Percentiles rank a stretch among this genome's conserved stretches.
Evolutionary conservation across 2,797 vertebrate species (phyloP).

Genomic region (Myiotriccus ornatus): DNA sequence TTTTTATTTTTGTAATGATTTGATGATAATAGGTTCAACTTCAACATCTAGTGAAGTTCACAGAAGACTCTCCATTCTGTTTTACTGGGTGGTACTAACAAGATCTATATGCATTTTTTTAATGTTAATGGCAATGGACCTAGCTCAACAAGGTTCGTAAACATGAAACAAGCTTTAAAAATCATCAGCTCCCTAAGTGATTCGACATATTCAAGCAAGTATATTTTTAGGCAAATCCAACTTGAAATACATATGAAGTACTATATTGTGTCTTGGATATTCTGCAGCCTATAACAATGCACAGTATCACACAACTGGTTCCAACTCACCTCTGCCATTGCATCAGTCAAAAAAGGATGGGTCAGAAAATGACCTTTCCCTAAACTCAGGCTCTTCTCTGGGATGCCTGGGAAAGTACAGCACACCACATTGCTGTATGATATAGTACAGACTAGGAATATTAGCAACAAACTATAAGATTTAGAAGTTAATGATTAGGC

Average conservation of each 20-base stretch:
- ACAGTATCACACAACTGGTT: neutral
- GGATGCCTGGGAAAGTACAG: neutral
- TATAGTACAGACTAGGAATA: neutral
- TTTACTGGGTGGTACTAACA: neutral
- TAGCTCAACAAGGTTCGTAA: neutral
- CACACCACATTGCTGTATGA: neutral
- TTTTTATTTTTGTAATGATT: neutral
- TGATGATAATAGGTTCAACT: neutral
- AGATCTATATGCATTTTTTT: neutral
- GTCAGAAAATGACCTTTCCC: neutral
- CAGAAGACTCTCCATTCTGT: neutral
- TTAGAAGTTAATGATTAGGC: neutral
- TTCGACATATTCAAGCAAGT: neutral
- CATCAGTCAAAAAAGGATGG: fast-evolving
- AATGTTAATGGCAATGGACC: neutral
- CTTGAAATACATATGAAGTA: neutral
- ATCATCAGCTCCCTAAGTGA: neutral
- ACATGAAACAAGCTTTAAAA: neutral
- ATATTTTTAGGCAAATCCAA: neutral
- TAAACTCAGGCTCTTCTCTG: neutral
- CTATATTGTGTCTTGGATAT: neutral
- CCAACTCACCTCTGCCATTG: neutral
- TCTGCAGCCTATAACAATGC: neutral
- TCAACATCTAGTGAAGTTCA: neutral
- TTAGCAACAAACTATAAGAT: neutral